A percentile compares a stretch with the other conserved stretches of the same genome.
Evolutionary conservation across 2,888 invertebrate species (phyloP).

Genomic region (Eulithis prunata): DNA sequence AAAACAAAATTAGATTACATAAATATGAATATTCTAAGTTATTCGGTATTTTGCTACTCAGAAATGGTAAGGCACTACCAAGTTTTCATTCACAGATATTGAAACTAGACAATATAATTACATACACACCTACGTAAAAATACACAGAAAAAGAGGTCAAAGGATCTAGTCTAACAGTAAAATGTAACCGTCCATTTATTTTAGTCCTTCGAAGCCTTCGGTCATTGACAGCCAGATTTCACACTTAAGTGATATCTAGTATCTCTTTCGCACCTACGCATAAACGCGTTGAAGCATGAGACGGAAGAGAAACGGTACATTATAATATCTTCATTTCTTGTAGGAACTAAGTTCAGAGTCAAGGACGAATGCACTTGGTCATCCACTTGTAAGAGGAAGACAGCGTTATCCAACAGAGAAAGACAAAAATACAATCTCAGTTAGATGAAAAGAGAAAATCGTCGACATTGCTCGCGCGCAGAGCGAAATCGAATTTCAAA

Average conservation of each 20-base stretch:
- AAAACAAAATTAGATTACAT: too few species aligned
- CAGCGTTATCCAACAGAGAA: constrained; percentile 48
- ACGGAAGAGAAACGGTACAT: constrained; percentile 71
- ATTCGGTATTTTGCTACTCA: too few species aligned
- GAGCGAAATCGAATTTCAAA: constrained; percentile 51
- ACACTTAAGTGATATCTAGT: constrained; percentile 57
- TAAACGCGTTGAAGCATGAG: constrained; percentile 47
- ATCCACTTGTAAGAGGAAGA: constrained; percentile 55
- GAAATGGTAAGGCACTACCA: too few species aligned
- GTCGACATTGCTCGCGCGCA: constrained; percentile 63
- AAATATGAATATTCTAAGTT: too few species aligned
- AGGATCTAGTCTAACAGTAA: constrained; percentile 38
- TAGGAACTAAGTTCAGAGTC: constrained; percentile 66
- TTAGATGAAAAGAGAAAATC: constrained; percentile 63
- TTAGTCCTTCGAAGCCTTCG: constrained; percentile 71
- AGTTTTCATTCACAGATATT: too few species aligned
- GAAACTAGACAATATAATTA: not conserved
- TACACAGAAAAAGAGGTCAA: constrained; percentile 22
- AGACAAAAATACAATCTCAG: constrained; percentile 50
- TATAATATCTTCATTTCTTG: constrained; percentile 56
- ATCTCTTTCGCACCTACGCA: constrained; percentile 52
- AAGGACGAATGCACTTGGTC: constrained; percentile 75
- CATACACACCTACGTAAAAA: not conserved
- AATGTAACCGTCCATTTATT: constrained; percentile 65
- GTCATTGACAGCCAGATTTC: constrained; percentile 77